phyloP scores from a whole-genome alignment of 2,888 invertebrate species.

The Hydroisotoma schaefferi region DNA sequence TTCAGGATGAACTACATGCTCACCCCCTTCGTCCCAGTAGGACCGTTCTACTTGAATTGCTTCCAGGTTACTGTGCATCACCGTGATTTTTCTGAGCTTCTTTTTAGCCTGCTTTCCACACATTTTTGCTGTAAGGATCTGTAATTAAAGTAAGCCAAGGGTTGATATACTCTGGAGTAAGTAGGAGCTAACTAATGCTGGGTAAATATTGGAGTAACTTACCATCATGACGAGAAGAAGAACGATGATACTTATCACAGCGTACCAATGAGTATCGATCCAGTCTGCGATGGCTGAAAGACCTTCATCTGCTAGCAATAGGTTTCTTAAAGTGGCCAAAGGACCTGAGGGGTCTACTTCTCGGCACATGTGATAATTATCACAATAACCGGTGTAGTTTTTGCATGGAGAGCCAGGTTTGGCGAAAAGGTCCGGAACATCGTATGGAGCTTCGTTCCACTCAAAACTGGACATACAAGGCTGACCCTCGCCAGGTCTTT shows the following conservation, averaged over 20 bases:
- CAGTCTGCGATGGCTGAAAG: conserved; percentile 82
- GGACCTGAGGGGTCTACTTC: conserved; percentile 91
- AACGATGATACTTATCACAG: conserved; percentile 70
- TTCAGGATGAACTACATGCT: conserved; percentile 74
- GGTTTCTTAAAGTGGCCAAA: conserved; percentile 78
- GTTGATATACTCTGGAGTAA: not conserved
- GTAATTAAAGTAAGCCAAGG: conserved; percentile 45
- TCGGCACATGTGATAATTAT: conserved; percentile 63
- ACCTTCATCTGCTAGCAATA: conserved; percentile 82
- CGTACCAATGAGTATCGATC: conserved; percentile 88
- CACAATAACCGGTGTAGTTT: conserved; percentile 82
- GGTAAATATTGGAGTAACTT: conserved; percentile 52
- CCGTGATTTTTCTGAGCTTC: conserved; percentile 80
- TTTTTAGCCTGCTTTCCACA: conserved; percentile 74
- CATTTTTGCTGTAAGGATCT: conserved; percentile 76
- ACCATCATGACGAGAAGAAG: conserved; percentile 74
- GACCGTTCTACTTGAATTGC: conserved; percentile 78
- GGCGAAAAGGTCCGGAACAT: conserved; percentile 88
- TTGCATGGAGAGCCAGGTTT: conserved; percentile 93
- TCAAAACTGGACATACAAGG: conserved; percentile 83
- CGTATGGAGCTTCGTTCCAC: conserved; percentile 83
- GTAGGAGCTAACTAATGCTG: not conserved
- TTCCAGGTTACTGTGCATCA: conserved; percentile 84
- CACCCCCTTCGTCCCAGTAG: conserved; percentile 59
- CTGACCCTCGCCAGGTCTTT: conserved; percentile 74